Evolutionary conservation across 1,140 invertebrate species (phyloP).

Genomic region (Drosophila kanapiae): DNA sequence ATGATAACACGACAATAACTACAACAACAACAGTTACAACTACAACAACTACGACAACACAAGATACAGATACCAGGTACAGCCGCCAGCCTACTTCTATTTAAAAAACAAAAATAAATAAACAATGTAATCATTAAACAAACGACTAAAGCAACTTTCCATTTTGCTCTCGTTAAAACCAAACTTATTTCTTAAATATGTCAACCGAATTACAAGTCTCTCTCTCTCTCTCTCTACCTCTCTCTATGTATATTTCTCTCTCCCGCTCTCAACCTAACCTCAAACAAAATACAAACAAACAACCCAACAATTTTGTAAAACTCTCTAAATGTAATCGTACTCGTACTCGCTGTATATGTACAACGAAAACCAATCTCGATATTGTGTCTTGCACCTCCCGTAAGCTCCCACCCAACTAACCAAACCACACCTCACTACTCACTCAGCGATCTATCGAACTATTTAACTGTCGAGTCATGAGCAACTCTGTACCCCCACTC

Average conservation of each 20-base stretch:
- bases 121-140: slow-evolving; percentile 54
- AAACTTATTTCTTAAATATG: slow-evolving; percentile 35
- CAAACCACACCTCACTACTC: slow-evolving; percentile 13
- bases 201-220: slow-evolving; percentile 68
- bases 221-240: slow-evolving; percentile 55
- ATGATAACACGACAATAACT: slow-evolving; percentile 79
- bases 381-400: slow-evolving; percentile 45
- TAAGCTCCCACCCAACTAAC: slow-evolving; percentile 29
- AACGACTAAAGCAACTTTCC: slow-evolving; percentile 60
- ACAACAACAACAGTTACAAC: slow-evolving; percentile 66
- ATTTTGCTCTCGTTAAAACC: slow-evolving; percentile 71
- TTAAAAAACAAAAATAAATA: slow-evolving; percentile 1
- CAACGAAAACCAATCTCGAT: slow-evolving; percentile 47
- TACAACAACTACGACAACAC: slow-evolving; percentile 78
- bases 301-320: slow-evolving; percentile 57
- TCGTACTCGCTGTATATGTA: slow-evolving; percentile 38
- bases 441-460: slow-evolving; percentile 21
- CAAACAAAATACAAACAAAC: slow-evolving; percentile 24
- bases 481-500: slow-evolving; percentile 25
- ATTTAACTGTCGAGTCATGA: slow-evolving; percentile 21
- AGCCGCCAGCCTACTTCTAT: slow-evolving; percentile 52
- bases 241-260: slow-evolving; percentile 59
- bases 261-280: slow-evolving; percentile 64
- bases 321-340: slow-evolving; percentile 62
- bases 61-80: slow-evolving; percentile 81